These are phyloP conservation scores for Falco berigora DNA, from an alignment of 2,797 vertebrate species.

Conservation along the genomic window DNA sequence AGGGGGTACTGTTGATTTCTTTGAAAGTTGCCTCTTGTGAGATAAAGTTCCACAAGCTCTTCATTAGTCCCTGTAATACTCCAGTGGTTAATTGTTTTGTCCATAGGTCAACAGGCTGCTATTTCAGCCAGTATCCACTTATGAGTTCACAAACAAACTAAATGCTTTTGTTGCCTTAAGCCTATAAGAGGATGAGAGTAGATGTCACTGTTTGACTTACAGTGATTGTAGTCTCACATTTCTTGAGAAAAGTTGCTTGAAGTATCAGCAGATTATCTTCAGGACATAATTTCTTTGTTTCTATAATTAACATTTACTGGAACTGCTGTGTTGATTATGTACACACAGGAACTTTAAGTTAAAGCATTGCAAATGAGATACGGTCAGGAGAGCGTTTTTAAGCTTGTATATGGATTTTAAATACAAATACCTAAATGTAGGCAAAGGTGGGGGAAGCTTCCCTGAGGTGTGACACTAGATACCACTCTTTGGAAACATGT, in stretches of 20 bases:
- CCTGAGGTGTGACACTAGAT: slow-evolving; percentile 57
- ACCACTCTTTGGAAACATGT: slow-evolving; percentile 27
- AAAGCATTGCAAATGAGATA: slow-evolving; percentile 7
- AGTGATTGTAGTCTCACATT: not conserved
- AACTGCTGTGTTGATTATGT: not conserved
- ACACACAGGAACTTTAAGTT: not conserved
- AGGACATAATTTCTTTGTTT: not conserved
- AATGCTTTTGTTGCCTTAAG: slow-evolving; percentile 20
- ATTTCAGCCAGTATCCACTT: not conserved
- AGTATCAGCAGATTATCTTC: not conserved
- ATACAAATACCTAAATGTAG: not conserved
- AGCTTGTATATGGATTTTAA: not conserved
- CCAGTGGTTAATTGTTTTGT: not conserved
- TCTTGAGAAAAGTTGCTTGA: not conserved
- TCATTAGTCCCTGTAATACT: not conserved
- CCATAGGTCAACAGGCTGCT: not conserved
- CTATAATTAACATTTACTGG: not conserved
- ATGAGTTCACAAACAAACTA: slow-evolving; percentile 25
- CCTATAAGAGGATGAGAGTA: not conserved
- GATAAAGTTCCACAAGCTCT: not conserved
- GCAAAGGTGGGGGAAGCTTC: not conserved
- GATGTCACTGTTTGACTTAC: not conserved
- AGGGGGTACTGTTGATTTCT: not conserved
- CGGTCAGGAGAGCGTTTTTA: not conserved
- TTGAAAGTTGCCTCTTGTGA: not conserved